Base-by-base conservation (phyloP, 2,888 invertebrate genomes). In the Dicycla oo region DNA sequence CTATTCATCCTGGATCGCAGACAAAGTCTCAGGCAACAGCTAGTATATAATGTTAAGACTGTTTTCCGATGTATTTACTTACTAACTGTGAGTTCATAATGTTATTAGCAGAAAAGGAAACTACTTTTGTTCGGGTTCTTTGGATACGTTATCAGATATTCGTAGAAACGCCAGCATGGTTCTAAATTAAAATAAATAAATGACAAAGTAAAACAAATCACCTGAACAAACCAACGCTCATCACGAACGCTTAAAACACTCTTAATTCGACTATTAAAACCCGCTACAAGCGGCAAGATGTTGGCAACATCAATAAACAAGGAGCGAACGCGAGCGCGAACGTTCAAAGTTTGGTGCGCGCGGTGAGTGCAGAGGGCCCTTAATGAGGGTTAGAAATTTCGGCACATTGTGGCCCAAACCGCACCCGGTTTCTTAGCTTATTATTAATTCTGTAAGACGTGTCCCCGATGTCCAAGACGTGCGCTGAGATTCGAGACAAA, bases 371-470 rank as follows among this genome's bases (percentile, higher is more conserved):
- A 95, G 93, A 95, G 92, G 91, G 91, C 91, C 93, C 91, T 88
- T 96, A 96, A 96, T 96, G 95, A 96, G 95, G 96, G 96, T 95
- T 93, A 90, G 94, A 94, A 94, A 95, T 95, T 95, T 95, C 93
- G 93, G 93, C 94, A 95, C 95, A 94, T 94, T 93, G 94, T 93
- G 94, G 93, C 92, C 93, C 90, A 93, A 94, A 95, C 95, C 96
- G 90, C 95, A 95, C 91, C 94, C 94, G 93, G 92, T 93, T 93
- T 93, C 95, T 94, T 94, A 95, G 96, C 95, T 96, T 96, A 96
- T 96, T 96, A 96, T 96, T 96, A 96, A 96, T 96, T 96, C 96
- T 91, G 95, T 95, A 96, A 96, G 96, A 96, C 95, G 94, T 95
- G 95, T 94, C 95, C 96, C 95, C 96, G 95, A 96, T 96, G 96